Percentiles rank a stretch among this genome's conserved stretches.
Evolutionary conservation across 23 tunicate genomes (phyloP).

Genomic region (Halocynthia aurantium): DNA sequence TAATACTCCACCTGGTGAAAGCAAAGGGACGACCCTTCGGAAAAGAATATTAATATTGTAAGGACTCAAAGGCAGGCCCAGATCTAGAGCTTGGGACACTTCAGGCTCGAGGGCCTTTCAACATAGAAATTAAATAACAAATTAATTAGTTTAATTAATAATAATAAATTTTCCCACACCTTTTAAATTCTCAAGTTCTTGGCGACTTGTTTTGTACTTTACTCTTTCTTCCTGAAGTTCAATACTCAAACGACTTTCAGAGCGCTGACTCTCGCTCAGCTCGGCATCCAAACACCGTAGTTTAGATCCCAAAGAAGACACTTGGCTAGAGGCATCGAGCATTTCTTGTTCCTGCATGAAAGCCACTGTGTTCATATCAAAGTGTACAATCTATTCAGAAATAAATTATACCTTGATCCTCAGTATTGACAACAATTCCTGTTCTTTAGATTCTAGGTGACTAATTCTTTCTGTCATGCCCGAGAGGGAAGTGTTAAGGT

Average conservation of each 20-base stretch:
- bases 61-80: too few species aligned
- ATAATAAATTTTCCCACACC: too few species aligned
- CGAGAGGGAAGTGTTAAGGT: slow-evolving; percentile 52
- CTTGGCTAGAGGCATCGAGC: slow-evolving; percentile 22
- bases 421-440: slow-evolving; percentile 52
- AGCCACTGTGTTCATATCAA: too few species aligned
- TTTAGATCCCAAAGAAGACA: slow-evolving; percentile 43
- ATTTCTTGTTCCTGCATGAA: slow-evolving; percentile 14
- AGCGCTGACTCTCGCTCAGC: slow-evolving; percentile 31
- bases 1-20: too few species aligned
- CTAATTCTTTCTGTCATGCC: slow-evolving; percentile 40
- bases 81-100: too few species aligned
- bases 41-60: too few species aligned
- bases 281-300: slow-evolving; percentile 46
- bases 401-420: slow-evolving; percentile 38
- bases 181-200: slow-evolving; percentile 44
- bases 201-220: slow-evolving; percentile 35
- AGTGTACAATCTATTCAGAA: too few species aligned
- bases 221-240: slow-evolving; percentile 41
- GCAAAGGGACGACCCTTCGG: too few species aligned
- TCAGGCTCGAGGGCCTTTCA: too few species aligned
- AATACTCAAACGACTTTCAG: slow-evolving; percentile 9
- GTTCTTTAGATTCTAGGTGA: slow-evolving; percentile 58
- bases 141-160: too few species aligned
- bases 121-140: too few species aligned